Evolutionary conservation across 2,888 invertebrate species (phyloP).

Genomic region (Tipula helvola): DNA sequence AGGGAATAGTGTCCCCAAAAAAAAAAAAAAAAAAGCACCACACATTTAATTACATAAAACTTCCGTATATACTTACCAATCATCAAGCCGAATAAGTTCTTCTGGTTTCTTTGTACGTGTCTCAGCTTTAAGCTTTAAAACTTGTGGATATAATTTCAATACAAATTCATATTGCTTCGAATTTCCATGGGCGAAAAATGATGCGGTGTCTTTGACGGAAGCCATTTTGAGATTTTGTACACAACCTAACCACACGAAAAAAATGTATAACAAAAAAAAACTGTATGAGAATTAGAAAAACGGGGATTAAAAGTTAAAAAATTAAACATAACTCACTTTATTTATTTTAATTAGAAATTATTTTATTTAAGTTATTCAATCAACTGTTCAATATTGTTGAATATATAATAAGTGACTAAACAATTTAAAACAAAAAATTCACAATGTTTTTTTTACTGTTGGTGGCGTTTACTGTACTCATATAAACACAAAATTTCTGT

Average conservation of each 20-base stretch:
- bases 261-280: not conserved
- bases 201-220: conserved; percentile 81
- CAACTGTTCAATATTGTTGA: not conserved
- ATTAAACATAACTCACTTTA: not conserved
- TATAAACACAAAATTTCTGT: not conserved
- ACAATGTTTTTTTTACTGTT: not conserved
- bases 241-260: not conserved
- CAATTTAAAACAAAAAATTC: not conserved
- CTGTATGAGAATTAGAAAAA: not conserved
- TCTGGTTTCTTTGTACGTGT: conserved; percentile 85
- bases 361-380: not conserved
- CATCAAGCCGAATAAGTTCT: conserved; percentile 87
- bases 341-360: not conserved
- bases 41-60: not conserved
- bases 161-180: conserved; percentile 78
- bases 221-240: conserved; percentile 49
- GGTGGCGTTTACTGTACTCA: not conserved
- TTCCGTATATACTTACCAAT: conserved; percentile 61
- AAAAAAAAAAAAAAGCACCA: not conserved
- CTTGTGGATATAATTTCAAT: conserved; percentile 82
- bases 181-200: conserved; percentile 86
- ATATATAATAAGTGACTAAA: not conserved
- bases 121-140: conserved; percentile 80
- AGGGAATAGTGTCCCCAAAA: not conserved
- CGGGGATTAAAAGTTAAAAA: not conserved